These are phyloP conservation scores for Rhyacophila evoluta DNA, from an alignment of 2,888 invertebrate genomes.

Conservation along the genomic window DNA sequence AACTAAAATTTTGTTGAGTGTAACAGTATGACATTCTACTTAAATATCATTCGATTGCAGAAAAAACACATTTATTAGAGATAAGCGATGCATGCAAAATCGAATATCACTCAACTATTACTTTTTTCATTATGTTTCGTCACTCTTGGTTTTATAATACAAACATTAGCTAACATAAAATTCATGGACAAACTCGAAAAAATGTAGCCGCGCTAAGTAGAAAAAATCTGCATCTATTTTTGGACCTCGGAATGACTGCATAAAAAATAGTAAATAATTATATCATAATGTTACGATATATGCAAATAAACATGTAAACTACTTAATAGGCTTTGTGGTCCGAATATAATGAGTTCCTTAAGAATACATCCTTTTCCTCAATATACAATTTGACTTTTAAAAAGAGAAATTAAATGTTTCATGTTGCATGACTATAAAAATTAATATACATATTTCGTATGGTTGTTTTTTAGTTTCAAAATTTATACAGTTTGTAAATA, in stretches of 20 bases:
- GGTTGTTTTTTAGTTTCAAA: too few species aligned
- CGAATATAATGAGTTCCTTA: constrained; percentile 3
- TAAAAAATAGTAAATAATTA: background rate
- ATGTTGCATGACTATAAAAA: background rate
- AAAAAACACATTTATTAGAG: background rate
- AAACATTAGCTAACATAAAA: background rate
- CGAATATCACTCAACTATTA: background rate
- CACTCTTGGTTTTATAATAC: background rate
- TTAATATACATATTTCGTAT: too few species aligned
- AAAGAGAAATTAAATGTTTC: background rate
- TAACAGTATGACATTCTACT: too few species aligned
- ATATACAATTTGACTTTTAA: background rate
- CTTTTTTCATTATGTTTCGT: background rate
- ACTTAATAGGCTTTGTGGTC: background rate
- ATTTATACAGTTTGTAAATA: too few species aligned
- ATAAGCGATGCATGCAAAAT: background rate
- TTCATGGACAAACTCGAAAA: background rate
- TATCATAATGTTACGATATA: constrained; percentile 11
- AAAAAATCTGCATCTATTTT: background rate
- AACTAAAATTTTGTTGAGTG: too few species aligned
- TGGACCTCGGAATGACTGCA: background rate
- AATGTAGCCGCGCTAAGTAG: background rate
- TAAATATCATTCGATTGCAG: background rate
- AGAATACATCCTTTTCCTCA: background rate
- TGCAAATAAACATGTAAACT: background rate